These are phyloP conservation scores for Neosilurus hyrtlii DNA, from an alignment of 2,797 vertebrate genomes.

Conservation along the genomic window DNA sequence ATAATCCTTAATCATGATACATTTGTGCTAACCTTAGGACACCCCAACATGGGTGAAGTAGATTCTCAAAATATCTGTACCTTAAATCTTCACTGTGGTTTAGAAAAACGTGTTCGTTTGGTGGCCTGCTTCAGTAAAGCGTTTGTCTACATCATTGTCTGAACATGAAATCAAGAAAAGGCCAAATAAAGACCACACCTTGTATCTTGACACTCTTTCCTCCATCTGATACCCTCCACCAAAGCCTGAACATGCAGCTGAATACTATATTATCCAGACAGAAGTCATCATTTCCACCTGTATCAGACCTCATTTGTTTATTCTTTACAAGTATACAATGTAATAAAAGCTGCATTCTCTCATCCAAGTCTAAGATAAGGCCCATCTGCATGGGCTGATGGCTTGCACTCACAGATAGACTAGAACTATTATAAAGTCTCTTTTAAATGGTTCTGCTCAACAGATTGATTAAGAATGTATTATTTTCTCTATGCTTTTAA, in stretches of 20 bases:
- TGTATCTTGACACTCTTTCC: not conserved
- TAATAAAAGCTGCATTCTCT: conserved; percentile 14
- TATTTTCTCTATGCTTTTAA: not conserved
- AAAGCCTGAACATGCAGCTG: not conserved
- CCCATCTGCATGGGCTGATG: not conserved
- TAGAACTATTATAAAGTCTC: not conserved
- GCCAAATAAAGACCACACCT: conserved; percentile 7
- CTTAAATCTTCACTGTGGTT: not conserved
- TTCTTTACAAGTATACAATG: not conserved
- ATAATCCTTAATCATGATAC: conserved; percentile 31
- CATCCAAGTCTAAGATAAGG: not conserved
- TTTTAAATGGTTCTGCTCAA: not conserved
- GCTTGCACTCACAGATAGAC: conserved; percentile 1
- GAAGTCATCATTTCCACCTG: not conserved
- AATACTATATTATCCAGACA: not conserved
- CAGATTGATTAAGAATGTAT: not conserved
- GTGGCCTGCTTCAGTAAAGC: not conserved
- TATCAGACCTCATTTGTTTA: not conserved
- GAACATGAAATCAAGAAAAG: not conserved
- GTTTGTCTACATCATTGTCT: not conserved
- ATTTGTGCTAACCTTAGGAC: conserved; percentile 5
- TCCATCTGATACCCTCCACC: conserved; percentile 8
- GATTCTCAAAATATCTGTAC: not conserved
- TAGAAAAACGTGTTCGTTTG: not conserved
- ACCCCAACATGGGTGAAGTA: conserved; percentile 31